Evolutionary conservation across 2,113 vertebrate species (phyloP).

Genomic region (Pachycephala philippinensis): DNA sequence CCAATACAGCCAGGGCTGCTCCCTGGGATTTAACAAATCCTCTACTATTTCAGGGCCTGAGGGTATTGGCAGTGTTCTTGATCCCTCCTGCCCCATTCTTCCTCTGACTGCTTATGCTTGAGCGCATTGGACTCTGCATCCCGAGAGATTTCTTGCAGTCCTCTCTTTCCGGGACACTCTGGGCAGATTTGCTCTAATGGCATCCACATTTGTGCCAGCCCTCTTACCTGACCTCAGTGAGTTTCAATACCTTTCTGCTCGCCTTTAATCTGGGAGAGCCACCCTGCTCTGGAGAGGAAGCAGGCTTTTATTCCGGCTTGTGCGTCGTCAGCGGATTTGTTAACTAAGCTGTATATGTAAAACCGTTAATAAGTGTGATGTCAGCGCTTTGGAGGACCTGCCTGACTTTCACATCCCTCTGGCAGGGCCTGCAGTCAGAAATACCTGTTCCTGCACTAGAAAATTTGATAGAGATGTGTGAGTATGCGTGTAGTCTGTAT

Average conservation of each 20-base stretch:
- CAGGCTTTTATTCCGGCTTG: neutral
- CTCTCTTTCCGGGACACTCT: neutral
- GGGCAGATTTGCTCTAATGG: neutral
- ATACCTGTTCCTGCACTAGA: neutral
- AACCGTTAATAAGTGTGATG: neutral
- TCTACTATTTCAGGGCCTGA: neutral
- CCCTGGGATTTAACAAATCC: constrained; percentile 36
- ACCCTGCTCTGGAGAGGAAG: neutral
- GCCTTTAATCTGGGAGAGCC: neutral
- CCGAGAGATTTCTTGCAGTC: neutral
- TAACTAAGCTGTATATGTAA: constrained; percentile 21
- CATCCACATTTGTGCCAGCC: neutral
- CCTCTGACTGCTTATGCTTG: neutral
- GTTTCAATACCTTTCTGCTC: neutral
- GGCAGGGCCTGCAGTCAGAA: neutral
- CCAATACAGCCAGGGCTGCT: neutral
- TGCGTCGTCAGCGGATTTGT: neutral
- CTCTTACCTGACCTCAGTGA: neutral
- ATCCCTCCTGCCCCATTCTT: neutral
- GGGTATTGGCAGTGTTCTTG: neutral
- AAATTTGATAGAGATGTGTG: neutral
- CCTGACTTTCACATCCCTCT: neutral
- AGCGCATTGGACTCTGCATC: neutral
- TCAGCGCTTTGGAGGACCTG: neutral
- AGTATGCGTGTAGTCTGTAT: neutral